phyloP scores from a whole-genome alignment of 2,888 invertebrate species.

The Agrochola lota region DNA sequence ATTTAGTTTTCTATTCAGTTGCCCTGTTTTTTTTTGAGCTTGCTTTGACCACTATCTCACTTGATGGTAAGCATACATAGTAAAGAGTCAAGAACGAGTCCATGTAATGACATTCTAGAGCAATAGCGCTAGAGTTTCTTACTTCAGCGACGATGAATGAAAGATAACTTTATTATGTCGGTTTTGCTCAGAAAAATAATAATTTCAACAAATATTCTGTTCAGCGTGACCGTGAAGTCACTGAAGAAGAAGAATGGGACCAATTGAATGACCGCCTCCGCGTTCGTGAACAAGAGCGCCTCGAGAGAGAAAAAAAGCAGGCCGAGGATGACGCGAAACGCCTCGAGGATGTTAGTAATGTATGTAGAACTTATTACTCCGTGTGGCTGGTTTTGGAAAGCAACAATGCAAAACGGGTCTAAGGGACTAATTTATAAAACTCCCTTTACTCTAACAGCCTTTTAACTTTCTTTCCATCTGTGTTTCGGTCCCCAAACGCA shows the following conservation, averaged over 20 bases:
- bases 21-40: background rate
- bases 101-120: background rate
- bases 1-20: background rate
- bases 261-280: conserved; percentile 80
- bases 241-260: conserved; percentile 85
- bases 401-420: background rate
- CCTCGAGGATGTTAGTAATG: conserved; percentile 81
- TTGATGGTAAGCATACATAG: background rate
- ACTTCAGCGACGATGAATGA: background rate
- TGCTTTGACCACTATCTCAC: background rate
- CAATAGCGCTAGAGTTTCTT: no score
- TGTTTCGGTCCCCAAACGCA: background rate
- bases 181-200: conserved; percentile 18
- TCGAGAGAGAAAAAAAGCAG: conserved; percentile 79
- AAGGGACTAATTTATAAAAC: background rate
- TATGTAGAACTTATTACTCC: conserved; percentile 56
- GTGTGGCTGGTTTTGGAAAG: conserved; percentile 12
- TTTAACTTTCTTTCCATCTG: background rate
- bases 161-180: background rate
- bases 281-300: conserved; percentile 78
- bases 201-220: conserved; percentile 12
- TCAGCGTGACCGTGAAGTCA: conserved; percentile 69
- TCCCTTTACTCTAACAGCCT: background rate
- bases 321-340: conserved; percentile 83
- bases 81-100: background rate